Percentiles rank a stretch among this genome's conserved stretches.
Conservation (phyloP, 2,797 vertebrate species). For the Acanthopagrus latus region DNA sequence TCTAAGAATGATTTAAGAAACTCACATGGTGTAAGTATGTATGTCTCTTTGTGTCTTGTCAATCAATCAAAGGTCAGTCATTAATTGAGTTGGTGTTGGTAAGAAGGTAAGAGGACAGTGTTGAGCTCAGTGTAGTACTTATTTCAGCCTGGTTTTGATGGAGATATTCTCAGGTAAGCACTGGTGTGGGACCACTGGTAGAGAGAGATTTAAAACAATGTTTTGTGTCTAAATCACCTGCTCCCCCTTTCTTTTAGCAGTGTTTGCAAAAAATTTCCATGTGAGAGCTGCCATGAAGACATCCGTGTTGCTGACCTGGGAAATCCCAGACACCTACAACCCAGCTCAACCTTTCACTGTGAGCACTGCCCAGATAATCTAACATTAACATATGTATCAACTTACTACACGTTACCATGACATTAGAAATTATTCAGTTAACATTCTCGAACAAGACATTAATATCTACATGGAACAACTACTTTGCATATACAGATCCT, state of each 20-base stretch:
- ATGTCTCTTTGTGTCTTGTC: conserved; percentile 76
- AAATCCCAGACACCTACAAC: conserved; percentile 99
- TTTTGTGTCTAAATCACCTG: conserved; percentile 90
- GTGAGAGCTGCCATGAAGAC: conserved; percentile 99
- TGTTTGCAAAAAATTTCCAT: conserved; percentile 99
- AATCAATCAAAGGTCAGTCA: conserved; percentile 77
- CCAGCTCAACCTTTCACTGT: conserved; percentile 98
- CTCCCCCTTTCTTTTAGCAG: conserved; percentile 98
- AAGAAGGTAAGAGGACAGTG: conserved; percentile 84
- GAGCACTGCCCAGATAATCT: conserved; percentile 69
- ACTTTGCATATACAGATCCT: conserved; percentile 88
- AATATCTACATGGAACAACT: conserved; percentile 7
- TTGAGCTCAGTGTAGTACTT: conserved; percentile 71
- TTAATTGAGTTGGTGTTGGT: conserved; percentile 71
- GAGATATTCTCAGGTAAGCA: conserved; percentile 78
- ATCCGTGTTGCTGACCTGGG: conserved; percentile 97
- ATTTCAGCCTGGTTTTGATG: conserved; percentile 70
- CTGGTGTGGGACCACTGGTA: conserved; percentile 28
- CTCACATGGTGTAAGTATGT: conserved; percentile 77
- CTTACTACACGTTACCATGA: neutral
- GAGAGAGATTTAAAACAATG: conserved; percentile 8
- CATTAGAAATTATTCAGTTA: neutral
- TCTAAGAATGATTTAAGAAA: conserved; percentile 63
- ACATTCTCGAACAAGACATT: neutral
- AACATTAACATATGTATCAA: neutral